Evolutionary conservation across 1,140 invertebrate species (phyloP).

Genomic region (Saccostrea glomerata): DNA sequence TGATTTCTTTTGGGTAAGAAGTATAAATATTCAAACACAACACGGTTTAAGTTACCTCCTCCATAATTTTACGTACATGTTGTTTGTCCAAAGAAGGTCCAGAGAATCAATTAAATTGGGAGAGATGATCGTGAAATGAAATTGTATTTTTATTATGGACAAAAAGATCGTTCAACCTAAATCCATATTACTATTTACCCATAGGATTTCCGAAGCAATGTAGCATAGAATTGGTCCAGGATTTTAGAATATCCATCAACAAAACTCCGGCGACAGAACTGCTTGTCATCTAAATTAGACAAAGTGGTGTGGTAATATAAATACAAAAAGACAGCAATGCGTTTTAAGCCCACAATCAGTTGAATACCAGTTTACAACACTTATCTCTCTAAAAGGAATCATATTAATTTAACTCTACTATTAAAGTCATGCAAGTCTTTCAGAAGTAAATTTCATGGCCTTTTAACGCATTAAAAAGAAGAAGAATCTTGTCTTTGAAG

Average conservation of each 20-base stretch:
- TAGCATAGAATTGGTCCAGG: neutral
- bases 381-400: neutral
- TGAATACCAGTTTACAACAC: neutral
- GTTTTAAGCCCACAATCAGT: neutral
- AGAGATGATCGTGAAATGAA: neutral
- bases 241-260: neutral
- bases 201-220: neutral
- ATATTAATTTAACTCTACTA: neutral
- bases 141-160: neutral
- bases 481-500: too few species aligned
- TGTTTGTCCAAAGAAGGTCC: neutral
- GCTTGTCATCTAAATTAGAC: neutral
- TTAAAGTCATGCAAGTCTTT: neutral
- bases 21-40: too few species aligned
- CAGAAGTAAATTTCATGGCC: neutral
- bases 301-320: neutral
- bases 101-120: neutral
- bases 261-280: neutral
- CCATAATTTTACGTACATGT: too few species aligned
- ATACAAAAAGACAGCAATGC: neutral
- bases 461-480: neutral
- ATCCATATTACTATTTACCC: slow-evolving; percentile 3
- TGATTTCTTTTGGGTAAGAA: neutral
- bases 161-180: neutral
- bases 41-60: too few species aligned